Base-by-base conservation (phyloP, 2,113 vertebrate species). In the Ceuthmochares aereus region DNA sequence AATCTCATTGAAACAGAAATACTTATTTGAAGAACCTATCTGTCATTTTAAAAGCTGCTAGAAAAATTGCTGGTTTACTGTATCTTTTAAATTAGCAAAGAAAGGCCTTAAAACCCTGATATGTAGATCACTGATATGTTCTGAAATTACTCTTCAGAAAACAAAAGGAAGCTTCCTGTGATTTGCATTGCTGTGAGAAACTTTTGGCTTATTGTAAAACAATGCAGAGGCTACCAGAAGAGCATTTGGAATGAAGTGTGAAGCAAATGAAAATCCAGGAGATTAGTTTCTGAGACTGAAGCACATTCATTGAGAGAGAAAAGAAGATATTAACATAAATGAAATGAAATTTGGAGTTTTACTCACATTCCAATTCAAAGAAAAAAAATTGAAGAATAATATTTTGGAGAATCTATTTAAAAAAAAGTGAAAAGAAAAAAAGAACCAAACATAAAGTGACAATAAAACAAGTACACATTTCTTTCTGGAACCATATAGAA, bases 291-390 rank as follows among this genome's bases (percentile, higher is more conserved):
- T 59, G 67, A 93, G 77, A 70, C 23, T 86, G 68, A 95, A 79
- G 55, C 21, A 63, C 19, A 54, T 11, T 83, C 72, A 81, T 4
- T 79, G 66, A 70, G 68, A 93, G 20, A 75, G 45, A 83, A 79
- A 88, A 95, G 14, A 83, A 77, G 21, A 47, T 52, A 29, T 60
- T 89, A 77, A 95, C 70, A 82, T 32, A 92, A 91, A 94, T 55
- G 16, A 92, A 94, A 95, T 68, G 6, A 32, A 87, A 70, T 95
- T 64, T 89, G 75, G 42, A 82, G 26, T 70, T 95, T 96, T 86
- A 59, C 9, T 62, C 45, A 80, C 62, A 80, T 80, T 85, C 77
- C 72, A 30, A 67, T 59, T 25, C 22, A 84, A 37, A 95, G 54
- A 93, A 95, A 90, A 90, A n/a, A 74, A 18, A 14, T 43, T 80